Evolutionary conservation across 2,888 invertebrate species (phyloP).

Genomic region (Halocaridina rubra): DNA sequence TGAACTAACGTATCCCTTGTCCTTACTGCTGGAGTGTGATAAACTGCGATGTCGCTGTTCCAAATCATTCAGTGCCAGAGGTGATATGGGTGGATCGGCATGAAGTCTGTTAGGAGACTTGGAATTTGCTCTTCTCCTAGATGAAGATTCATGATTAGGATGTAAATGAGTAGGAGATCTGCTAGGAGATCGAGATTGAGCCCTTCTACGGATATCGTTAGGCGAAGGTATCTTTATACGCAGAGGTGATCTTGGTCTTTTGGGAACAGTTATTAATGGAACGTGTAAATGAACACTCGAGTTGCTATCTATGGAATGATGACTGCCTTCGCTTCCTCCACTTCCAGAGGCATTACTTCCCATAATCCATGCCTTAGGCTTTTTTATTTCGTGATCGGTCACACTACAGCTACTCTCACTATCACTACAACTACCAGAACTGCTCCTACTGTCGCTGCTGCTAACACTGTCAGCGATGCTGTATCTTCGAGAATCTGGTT

Average conservation of each 20-base stretch:
- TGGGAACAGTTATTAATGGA: background rate
- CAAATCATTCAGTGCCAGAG: background rate
- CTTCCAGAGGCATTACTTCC: background rate
- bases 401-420: conserved; percentile 5
- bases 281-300: too few relatives aligned
- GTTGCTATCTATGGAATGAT: background rate
- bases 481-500: background rate
- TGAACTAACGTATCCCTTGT: too few relatives aligned
- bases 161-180: conserved; percentile 2
- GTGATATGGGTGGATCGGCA: background rate
- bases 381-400: background rate
- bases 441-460: background rate
- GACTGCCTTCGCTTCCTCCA: background rate
- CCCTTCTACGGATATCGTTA: too few relatives aligned
- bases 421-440: background rate
- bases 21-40: background rate
- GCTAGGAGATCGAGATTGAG: background rate
- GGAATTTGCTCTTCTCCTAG: background rate
- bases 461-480: background rate
- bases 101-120: background rate
- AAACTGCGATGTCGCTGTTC: background rate
- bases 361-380: background rate
- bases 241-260: background rate
- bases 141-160: background rate
- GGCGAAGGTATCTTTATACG: background rate